These are phyloP conservation scores for Melieria picta DNA, from an alignment of 2,888 invertebrate genomes.

Conservation along the genomic window DNA sequence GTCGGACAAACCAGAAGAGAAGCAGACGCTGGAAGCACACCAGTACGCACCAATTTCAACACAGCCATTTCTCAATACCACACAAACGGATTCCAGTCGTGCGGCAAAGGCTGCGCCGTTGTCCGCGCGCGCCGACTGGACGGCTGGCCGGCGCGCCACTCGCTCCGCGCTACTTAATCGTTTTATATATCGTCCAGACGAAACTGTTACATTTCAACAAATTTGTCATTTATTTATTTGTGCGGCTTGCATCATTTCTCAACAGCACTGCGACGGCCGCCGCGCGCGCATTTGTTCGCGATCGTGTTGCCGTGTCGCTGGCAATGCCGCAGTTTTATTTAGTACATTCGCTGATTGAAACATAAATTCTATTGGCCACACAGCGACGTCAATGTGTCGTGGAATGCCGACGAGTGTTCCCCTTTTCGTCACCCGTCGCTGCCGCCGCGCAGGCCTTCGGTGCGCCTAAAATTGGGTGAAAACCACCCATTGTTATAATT, in stretches of 20 bases:
- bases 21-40: background rate
- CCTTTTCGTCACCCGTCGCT: background rate
- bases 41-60: constrained; percentile 8
- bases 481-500: constrained; percentile 58
- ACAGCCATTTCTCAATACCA: constrained; percentile 11
- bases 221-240: constrained; percentile 1
- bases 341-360: constrained; percentile 23
- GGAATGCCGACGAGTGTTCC: background rate
- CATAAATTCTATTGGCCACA: constrained; percentile 13
- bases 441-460: background rate
- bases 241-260: background rate
- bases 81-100: no score
- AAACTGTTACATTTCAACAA: constrained; percentile 2
- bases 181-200: background rate
- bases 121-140: no score
- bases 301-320: background rate
- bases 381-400: constrained; percentile 13
- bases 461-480: background rate
- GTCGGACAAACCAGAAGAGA: background rate
- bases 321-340: background rate
- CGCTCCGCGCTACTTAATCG: background rate
- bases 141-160: background rate
- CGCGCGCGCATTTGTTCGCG: constrained; percentile 1
- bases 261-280: background rate
- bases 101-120: no score